Evolutionary conservation across 1,140 invertebrate species (phyloP), one percentile per base, ranked within the genome.

Genomic region (Cotesia glomerata): DNA sequence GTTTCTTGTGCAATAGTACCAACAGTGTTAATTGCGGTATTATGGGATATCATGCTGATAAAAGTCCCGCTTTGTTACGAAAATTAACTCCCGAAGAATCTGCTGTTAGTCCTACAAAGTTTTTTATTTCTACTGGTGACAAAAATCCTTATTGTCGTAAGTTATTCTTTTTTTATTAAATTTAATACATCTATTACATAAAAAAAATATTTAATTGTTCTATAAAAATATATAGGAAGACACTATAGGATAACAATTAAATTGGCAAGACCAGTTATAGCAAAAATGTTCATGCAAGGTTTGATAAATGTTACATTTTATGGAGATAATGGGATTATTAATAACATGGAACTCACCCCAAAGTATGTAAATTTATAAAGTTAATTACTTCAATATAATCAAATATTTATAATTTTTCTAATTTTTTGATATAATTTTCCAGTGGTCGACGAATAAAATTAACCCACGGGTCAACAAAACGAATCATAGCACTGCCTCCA

Each of bases 221-320:
- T 52, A 8, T 26, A 16, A 8, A 11, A 51, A 11, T 18, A 26
- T 35, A 8, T 64, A 95, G 94, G 93, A 80, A 89, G 91, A 73
- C 92, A 94, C 78, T 95, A 95, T 83, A 90, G 92, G 83, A 89
- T 95, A 54, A 93, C 91, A 58, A 88, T 95, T 69, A 91, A 94
- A 81, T 88, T 95, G 59, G 93, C 93, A 1, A 91, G 91, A 80
- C 93, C 93, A 14, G 89, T 91, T 72, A 91, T 90, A 26, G 93
- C 94, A 1, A 93, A 95, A 85, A 91, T 91, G 49, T 95, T 93
- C 93, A 93, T 95, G 0, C 91, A 92, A 85, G 94, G 94, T 51
- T 94, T 93, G 81, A 88, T 95, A 76, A 93, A 92, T 85, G 91
- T 93, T 5, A 92, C 91, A n/a, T 83, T 95, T 39, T 89, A 92